Evolutionary conservation across 2,113 vertebrate genomes (phyloP).

Genomic region (Cebus imitator): DNA sequence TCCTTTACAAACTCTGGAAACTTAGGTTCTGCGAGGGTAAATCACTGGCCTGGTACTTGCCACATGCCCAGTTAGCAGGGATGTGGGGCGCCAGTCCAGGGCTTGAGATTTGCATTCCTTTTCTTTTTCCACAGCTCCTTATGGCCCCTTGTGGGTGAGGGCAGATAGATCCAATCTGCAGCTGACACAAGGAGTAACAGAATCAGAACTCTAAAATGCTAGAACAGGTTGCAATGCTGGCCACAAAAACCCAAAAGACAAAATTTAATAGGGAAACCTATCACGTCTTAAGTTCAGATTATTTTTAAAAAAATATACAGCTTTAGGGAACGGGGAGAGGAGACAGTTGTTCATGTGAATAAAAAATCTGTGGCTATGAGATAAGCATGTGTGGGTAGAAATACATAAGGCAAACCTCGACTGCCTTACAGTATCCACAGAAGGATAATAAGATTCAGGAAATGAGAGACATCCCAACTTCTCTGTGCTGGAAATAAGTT

Average conservation of each 20-base stretch:
- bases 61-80: not conserved
- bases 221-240: conserved; percentile 28
- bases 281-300: conserved; percentile 15
- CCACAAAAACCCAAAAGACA: conserved; percentile 33
- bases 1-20: not conserved
- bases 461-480: not conserved
- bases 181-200: not conserved
- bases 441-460: not conserved
- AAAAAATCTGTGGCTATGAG: not conserved
- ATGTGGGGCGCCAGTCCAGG: not conserved
- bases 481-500: not conserved
- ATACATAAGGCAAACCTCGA: not conserved
- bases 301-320: not conserved
- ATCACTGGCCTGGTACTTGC: not conserved
- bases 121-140: not conserved
- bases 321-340: not conserved
- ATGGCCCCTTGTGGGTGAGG: not conserved
- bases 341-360: not conserved
- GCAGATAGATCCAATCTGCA: not conserved
- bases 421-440: not conserved
- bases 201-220: conserved; percentile 37
- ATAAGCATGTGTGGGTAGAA: not conserved
- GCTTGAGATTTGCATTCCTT: not conserved
- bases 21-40: not conserved
- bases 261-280: conserved; percentile 29